Percentiles rank a stretch among this genome's conserved stretches.
These are phyloP conservation scores for Monomorium pharaonis DNA, from an alignment of 1,140 invertebrate genomes.

Conservation along the genomic window DNA sequence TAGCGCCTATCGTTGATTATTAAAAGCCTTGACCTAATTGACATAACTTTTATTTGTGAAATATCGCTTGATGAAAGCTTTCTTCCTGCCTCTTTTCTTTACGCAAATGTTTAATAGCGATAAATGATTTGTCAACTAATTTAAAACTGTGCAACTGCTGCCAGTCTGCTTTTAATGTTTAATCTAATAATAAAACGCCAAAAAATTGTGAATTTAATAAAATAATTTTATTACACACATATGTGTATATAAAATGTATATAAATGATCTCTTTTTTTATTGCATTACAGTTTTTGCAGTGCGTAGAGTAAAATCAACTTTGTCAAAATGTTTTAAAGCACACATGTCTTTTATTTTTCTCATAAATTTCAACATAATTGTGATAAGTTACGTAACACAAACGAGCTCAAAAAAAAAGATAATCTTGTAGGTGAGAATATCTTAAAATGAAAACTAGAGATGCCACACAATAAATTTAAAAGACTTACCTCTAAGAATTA, in stretches of 20 bases:
- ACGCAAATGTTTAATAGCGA: not conserved
- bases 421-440: not conserved
- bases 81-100: not conserved
- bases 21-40: slow-evolving; percentile 36
- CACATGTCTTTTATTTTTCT: not conserved
- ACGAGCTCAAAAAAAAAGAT: not conserved
- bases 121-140: not conserved
- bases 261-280: not conserved
- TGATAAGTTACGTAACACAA: not conserved
- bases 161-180: not conserved
- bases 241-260: not conserved
- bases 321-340: not conserved
- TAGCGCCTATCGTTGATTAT: slow-evolving; percentile 17
- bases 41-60: not conserved
- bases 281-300: not conserved
- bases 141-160: not conserved
- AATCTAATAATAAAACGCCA: not conserved
- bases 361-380: not conserved
- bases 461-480: not conserved
- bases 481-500: too few species aligned
- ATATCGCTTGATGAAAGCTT: not conserved
- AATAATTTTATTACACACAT: not conserved
- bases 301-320: not conserved
- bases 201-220: not conserved
- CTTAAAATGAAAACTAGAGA: not conserved